Evolutionary conservation across 2,888 invertebrate genomes (phyloP), one percentile per base, ranked within the genome.

Genomic region (Mongoloraphidia duomilia): DNA sequence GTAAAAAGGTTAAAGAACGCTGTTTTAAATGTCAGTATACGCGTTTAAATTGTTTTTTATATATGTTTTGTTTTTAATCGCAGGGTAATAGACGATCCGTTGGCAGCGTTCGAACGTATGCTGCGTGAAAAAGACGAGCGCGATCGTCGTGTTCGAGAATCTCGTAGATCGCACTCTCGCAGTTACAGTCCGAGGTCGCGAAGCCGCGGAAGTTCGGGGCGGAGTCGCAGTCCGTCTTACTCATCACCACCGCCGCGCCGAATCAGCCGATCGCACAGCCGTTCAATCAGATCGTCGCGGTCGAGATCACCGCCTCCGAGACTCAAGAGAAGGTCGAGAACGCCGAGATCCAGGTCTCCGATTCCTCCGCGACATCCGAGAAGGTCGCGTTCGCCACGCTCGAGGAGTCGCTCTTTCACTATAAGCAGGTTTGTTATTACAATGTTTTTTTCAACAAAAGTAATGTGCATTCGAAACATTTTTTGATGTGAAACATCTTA

Each of bases 61-160:
- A n/a, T 3, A 11, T 39, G 2, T 39, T 14, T 39, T 2, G 10
- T 33, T 44, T 35, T 44, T 35, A 49, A 50, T 67, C 66, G 53
- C 65, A 84, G 87, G 57, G 76, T 80, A 51, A 84, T 84, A 56
- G 88, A 87, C 61, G 90, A 91, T 68, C 88, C 90, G 4, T 67
- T 90, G 58, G 88, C 88, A 65, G 88, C 87, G 47, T 91, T 91
- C 65, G 84, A 90, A 65, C 76, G 88, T 55, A 84, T 90, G 74
- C 75, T 91, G 60, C 76, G 85, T 55, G 89, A 90, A 66, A 90
- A 90, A 65, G 85, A 86, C 66, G 82, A 81, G 67, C 71, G 79
- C 41, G 80, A 82, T 54, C 72, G 78, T 57, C 72, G 80, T 47
- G 64, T 63, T 2, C 73, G 77, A 49, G 75, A 79, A 57, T 72